These are phyloP conservation scores for Vollenhovia emeryi DNA, from an alignment of 1,140 invertebrate species.

Conservation along the genomic window DNA sequence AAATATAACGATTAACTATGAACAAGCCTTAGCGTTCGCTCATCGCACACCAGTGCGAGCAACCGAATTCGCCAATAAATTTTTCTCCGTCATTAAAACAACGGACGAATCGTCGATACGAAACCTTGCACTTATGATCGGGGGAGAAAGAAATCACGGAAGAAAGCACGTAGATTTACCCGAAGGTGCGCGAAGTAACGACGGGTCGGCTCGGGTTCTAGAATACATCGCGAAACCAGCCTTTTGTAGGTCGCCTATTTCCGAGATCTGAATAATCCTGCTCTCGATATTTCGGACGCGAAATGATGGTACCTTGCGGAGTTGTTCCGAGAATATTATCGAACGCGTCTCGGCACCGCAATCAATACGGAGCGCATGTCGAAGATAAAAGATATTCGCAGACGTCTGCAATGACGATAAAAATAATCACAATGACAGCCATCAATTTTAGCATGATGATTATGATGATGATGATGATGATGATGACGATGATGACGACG, in stretches of 20 bases:
- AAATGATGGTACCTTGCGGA: not conserved
- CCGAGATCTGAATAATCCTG: slow-evolving; percentile 48
- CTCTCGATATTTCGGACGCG: slow-evolving; percentile 52
- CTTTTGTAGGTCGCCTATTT: slow-evolving; percentile 71
- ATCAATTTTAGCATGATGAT: slow-evolving; percentile 39
- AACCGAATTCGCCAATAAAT: no score
- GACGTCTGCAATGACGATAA: slow-evolving; percentile 32
- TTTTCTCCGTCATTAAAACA: not conserved
- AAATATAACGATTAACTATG: no score
- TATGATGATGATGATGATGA: slow-evolving; percentile 65
- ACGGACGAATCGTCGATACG: not conserved
- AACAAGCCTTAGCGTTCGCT: no score
- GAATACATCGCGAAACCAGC: slow-evolving; percentile 45
- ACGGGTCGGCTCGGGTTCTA: not conserved
- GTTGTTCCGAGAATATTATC: not conserved
- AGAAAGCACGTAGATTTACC: not conserved
- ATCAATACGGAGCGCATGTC: not conserved
- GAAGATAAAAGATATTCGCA: slow-evolving; percentile 15
- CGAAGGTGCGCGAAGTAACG: not conserved
- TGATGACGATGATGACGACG: slow-evolving; percentile 52
- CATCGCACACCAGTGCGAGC: no score
- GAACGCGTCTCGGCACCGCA: not conserved
- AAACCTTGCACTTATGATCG: not conserved
- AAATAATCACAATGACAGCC: slow-evolving; percentile 54
- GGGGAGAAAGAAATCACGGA: not conserved